phyloP scores from a whole-genome alignment of 2,888 invertebrate species.

The Polydrusus tereticollis region DNA sequence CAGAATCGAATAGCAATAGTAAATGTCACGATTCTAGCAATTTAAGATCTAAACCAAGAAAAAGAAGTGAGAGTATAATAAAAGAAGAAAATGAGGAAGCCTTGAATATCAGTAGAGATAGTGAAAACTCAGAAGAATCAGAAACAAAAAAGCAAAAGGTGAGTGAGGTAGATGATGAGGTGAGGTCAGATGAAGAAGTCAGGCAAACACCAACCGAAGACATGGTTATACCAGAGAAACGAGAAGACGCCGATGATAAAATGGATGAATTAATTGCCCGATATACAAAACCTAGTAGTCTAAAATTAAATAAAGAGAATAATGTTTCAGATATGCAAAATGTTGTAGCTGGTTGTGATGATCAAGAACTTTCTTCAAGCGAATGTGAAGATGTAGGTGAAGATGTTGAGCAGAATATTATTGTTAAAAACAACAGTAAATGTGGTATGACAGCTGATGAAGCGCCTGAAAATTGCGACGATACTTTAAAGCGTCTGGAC shows the following conservation, averaged over 20 bases:
- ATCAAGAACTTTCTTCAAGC: not conserved
- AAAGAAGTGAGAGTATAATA: not conserved
- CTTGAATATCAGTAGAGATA: not conserved
- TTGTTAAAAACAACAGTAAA: not conserved
- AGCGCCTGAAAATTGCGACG: not conserved
- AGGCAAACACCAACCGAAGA: not conserved
- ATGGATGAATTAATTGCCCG: not conserved
- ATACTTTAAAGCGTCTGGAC: not conserved
- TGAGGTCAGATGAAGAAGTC: not conserved
- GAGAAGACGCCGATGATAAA: not conserved
- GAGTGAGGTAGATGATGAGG: slow-evolving; percentile 1
- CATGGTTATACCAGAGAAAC: not conserved
- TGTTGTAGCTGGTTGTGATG: not conserved
- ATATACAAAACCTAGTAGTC: not conserved
- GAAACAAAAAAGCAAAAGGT: slow-evolving; percentile 17
- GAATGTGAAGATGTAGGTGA: not conserved
- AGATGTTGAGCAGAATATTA: not conserved
- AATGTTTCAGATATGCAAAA: slow-evolving; percentile 23
- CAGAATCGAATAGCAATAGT: not conserved
- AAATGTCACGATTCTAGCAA: not conserved
- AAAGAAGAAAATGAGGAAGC: not conserved
- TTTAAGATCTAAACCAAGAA: not conserved
- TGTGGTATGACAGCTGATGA: not conserved
- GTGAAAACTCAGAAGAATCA: slow-evolving; percentile 3
- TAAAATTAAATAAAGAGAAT: slow-evolving; percentile 19